Conservation (phyloP, 2,113 vertebrate genomes). For the Herpailurus yagouaroundi region DNA sequence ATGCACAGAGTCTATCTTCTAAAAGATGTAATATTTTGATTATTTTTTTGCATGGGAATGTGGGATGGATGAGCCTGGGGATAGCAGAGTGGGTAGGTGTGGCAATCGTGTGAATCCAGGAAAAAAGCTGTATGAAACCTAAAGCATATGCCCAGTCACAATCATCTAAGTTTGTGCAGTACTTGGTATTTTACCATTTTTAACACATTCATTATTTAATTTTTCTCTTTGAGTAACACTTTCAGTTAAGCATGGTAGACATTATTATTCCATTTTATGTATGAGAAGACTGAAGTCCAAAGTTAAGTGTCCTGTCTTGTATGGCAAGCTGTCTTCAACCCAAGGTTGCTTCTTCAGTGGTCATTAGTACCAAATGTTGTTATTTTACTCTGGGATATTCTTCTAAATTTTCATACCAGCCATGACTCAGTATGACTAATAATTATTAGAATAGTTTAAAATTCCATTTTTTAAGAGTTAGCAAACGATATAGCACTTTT, state of each 20-base stretch:
- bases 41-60: neutral
- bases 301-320: neutral
- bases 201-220: neutral
- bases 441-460: constrained; percentile 28
- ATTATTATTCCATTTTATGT: neutral
- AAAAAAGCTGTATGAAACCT: neutral
- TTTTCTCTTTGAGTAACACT: neutral
- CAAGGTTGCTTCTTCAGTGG: neutral
- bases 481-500: neutral
- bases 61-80: neutral
- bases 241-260: neutral
- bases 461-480: neutral
- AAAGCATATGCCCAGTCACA: neutral
- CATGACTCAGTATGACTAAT: neutral
- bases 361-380: neutral
- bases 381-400: neutral
- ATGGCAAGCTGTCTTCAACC: neutral
- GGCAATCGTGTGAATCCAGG: neutral
- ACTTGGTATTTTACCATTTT: neutral
- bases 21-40: neutral
- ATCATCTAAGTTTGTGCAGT: neutral
- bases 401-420: neutral
- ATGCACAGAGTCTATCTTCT: neutral
- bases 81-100: neutral
- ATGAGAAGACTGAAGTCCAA: neutral